Evolutionary conservation across 2,113 vertebrate species (phyloP).

Genomic region (Brachionichthys hirsutus): DNA sequence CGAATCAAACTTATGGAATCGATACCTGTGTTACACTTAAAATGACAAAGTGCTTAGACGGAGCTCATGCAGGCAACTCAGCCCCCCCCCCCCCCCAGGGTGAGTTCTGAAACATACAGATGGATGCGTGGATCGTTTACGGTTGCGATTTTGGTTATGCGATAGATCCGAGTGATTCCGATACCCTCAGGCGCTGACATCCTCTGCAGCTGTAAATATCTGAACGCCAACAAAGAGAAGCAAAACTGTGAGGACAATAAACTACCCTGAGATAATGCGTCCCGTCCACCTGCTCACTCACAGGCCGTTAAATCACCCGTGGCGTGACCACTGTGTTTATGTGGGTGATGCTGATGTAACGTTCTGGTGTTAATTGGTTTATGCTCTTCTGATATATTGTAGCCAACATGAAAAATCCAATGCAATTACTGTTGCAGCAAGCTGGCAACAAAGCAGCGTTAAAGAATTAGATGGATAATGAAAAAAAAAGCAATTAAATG

Average conservation of each 20-base stretch:
- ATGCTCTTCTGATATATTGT: conserved; percentile 34
- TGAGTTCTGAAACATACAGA: conserved; percentile 54
- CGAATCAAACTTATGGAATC: conserved; percentile 81
- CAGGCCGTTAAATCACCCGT: conserved; percentile 55
- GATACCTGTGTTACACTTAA: conserved; percentile 76
- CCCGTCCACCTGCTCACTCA: conserved; percentile 14
- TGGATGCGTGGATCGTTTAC: conserved; percentile 47
- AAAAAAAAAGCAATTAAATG: background rate
- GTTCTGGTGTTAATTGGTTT: conserved; percentile 58
- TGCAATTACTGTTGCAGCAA: conserved; percentile 36
- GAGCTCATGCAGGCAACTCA: conserved; percentile 52
- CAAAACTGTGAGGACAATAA: conserved; percentile 14
- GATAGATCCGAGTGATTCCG: conserved; percentile 46
- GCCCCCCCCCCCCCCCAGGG: too few relatives aligned
- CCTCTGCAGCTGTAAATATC: conserved; percentile 48
- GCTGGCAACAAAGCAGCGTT: conserved; percentile 32
- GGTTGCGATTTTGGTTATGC: conserved; percentile 50
- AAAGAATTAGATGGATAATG: conserved; percentile 7
- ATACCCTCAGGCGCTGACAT: conserved; percentile 35
- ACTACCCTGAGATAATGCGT: conserved; percentile 34
- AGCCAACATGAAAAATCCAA: conserved; percentile 28
- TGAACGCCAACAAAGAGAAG: conserved; percentile 25
- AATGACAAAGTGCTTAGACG: conserved; percentile 73
- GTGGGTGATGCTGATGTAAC: conserved; percentile 49
- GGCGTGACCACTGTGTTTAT: conserved; percentile 40